Percentiles rank a stretch among this genome's conserved stretches.
phyloP scores from a whole-genome alignment of 37 sponge, comb jelly and placozoan genomes.

The Halichondria panicea region DNA sequence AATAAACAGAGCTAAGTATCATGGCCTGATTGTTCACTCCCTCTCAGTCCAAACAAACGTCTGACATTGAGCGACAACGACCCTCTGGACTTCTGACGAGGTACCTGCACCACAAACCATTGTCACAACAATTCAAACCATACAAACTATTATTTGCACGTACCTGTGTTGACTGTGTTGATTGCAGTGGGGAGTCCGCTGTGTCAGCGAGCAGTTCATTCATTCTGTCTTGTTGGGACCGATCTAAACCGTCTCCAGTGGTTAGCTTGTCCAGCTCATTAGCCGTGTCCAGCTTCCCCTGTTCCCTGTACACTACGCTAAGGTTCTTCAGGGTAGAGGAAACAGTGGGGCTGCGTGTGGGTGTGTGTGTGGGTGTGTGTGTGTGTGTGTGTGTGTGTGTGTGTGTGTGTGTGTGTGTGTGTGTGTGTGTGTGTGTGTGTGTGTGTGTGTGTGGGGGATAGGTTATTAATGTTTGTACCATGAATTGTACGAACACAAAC shows the following conservation, averaged over 20 bases:
- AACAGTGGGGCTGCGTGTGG: constrained; percentile 73
- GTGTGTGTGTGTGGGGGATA: no score
- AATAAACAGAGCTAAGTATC: no score
- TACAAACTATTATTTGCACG: neutral
- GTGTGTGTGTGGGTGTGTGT: neutral
- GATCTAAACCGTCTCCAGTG: neutral
- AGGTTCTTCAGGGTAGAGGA: constrained; percentile 73
- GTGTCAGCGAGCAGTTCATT: constrained; percentile 6
- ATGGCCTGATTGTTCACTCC: neutral
- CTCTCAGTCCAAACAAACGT: constrained; percentile 5
- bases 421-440: neutral
- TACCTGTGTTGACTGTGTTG: neutral
- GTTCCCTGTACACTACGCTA: constrained; percentile 76
- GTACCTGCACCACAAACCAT: no score
- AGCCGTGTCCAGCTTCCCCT: constrained; percentile 82
- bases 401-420: constrained; percentile 1
- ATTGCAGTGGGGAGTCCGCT: neutral
- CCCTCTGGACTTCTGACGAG: neutral
- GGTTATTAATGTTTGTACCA: no score
- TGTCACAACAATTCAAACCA: neutral
- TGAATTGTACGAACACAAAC: no score
- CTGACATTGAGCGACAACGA: constrained; percentile 7
- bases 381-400: neutral
- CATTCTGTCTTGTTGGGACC: constrained; percentile 20
- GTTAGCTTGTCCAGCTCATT: constrained; percentile 65